Conservation (phyloP, 2,797 vertebrate genomes). For the Pseudomugil tenellus region DNA sequence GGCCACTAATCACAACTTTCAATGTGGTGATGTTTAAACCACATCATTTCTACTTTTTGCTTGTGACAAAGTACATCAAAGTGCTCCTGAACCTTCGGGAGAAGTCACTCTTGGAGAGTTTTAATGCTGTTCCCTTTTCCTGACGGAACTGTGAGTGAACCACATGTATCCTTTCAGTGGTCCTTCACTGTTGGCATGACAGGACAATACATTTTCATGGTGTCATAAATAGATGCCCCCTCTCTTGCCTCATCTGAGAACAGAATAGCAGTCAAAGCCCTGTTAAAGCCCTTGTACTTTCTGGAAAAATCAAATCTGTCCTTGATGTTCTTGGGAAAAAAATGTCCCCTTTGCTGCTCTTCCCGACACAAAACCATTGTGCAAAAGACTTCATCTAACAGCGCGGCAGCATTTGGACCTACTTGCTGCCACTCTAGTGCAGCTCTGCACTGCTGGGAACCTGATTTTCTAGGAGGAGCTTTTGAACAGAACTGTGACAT, state of each 20-base stretch:
- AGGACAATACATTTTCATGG: not conserved
- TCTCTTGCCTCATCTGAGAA: not conserved
- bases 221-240: not conserved
- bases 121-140: not conserved
- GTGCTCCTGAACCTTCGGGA: slow-evolving; percentile 2
- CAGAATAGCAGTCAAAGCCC: not conserved
- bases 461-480: not conserved
- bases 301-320: not conserved
- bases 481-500: too few species aligned
- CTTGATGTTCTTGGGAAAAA: not conserved
- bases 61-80: not conserved
- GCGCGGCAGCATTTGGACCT: not conserved
- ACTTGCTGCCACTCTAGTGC: not conserved
- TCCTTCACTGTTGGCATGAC: not conserved
- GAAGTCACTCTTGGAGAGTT: not conserved
- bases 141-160: not conserved
- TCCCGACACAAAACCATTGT: not conserved
- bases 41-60: slow-evolving; percentile 1
- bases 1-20: not conserved
- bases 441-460: not conserved
- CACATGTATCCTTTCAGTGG: not conserved
- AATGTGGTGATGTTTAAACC: not conserved
- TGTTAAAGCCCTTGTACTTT: too few species aligned
- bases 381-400: not conserved
- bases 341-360: not conserved